phyloP scores from a whole-genome alignment of 1,140 invertebrate genomes.

The Bombus huntii region DNA sequence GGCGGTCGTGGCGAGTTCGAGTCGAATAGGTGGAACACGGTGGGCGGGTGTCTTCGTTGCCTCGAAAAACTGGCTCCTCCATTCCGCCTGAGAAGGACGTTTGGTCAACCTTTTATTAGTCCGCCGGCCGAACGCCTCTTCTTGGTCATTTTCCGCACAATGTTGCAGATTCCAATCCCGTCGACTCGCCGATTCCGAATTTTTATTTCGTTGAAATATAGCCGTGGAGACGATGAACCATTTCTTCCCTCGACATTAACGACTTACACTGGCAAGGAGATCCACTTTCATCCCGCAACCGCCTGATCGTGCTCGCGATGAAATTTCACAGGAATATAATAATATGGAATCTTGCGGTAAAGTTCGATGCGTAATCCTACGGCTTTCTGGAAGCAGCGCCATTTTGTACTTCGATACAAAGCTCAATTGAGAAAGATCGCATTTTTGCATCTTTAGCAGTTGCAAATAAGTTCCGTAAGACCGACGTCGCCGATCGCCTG shows the following conservation, averaged over 20 bases:
- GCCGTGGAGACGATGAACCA: neutral
- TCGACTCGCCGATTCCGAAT: constrained; percentile 1
- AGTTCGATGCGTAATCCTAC: too few relatives aligned
- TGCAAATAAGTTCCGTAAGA: too few relatives aligned
- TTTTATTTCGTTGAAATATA: constrained; percentile 17
- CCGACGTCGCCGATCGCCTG: neutral
- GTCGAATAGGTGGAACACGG: constrained; percentile 46
- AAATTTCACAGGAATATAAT: neutral
- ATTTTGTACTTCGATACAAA: neutral
- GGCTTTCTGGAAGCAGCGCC: neutral
- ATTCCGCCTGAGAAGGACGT: constrained; percentile 41
- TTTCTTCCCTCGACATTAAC: constrained; percentile 34
- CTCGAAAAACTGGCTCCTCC: constrained; percentile 46
- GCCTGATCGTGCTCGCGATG: neutral
- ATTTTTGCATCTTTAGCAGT: neutral
- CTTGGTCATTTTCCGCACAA: constrained; percentile 52
- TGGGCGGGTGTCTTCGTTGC: constrained; percentile 46
- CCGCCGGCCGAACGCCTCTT: constrained; percentile 4
- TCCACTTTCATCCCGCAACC: constrained; percentile 2
- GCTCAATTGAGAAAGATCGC: neutral
- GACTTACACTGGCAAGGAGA: constrained; percentile 1
- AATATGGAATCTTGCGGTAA: neutral
- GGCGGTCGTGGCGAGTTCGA: constrained; percentile 29
- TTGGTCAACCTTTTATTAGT: constrained; percentile 55
- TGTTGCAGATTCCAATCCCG: constrained; percentile 41